Evolutionary conservation across 2,113 vertebrate species (phyloP).

Genomic region (Tachuris rubrigastra): DNA sequence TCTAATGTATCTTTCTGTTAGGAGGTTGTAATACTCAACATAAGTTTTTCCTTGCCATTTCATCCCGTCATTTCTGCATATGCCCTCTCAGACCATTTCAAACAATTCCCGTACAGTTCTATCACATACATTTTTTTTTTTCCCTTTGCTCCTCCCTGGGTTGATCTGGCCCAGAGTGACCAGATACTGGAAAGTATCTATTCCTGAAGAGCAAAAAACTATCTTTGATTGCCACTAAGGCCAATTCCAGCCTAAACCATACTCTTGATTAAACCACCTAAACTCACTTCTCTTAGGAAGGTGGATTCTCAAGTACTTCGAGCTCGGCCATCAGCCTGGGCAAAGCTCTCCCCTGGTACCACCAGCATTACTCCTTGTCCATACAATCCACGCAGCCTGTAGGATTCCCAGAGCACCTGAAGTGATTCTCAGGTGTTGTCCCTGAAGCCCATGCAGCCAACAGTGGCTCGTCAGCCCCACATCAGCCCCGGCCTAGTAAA

Average conservation of each 20-base stretch:
- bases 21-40: conserved; percentile 68
- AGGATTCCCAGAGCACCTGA: neutral
- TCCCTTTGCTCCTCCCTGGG: neutral
- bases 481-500: neutral
- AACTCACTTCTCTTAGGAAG: neutral
- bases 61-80: conserved; percentile 27
- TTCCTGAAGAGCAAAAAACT: neutral
- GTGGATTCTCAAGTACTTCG: neutral
- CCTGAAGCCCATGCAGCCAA: neutral
- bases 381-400: neutral
- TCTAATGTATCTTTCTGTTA: conserved; percentile 69
- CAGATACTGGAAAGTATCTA: neutral
- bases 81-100: neutral
- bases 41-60: conserved; percentile 61
- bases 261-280: neutral
- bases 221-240: neutral
- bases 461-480: neutral
- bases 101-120: conserved; percentile 18
- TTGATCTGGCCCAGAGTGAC: neutral
- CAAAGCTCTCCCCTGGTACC: neutral
- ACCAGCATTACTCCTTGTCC: neutral
- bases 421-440: neutral
- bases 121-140: conserved; percentile 28
- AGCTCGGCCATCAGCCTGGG: neutral
- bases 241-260: neutral